Conservation (phyloP, 2,113 vertebrate species). For the Anguilla japonica region DNA sequence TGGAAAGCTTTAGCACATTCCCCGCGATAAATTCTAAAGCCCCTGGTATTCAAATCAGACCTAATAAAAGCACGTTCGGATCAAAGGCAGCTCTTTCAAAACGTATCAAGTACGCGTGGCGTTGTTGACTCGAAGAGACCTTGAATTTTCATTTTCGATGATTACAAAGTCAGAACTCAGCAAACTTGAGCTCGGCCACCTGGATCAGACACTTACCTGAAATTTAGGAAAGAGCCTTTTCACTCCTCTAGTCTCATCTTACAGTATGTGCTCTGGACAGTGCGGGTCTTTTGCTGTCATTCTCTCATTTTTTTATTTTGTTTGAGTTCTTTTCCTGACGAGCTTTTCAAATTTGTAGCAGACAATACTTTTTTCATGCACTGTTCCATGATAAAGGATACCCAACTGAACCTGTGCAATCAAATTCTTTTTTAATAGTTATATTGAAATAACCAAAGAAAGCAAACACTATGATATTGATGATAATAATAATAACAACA, state of each 20-base stretch:
- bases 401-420: no score
- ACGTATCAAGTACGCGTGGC: background rate
- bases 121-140: background rate
- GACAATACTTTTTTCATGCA: background rate
- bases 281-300: background rate
- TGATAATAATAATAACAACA: no score
- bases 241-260: background rate
- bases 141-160: background rate
- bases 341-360: background rate
- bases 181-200: background rate
- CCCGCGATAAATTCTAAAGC: background rate
- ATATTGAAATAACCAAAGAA: no score
- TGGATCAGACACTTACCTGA: background rate
- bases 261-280: background rate
- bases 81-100: background rate
- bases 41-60: background rate
- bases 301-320: background rate
- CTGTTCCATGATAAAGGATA: no score
- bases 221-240: background rate
- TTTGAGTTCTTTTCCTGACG: background rate
- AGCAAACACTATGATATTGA: no score
- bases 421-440: no score
- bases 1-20: background rate
- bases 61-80: background rate
- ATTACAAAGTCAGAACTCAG: background rate